phyloP scores from a whole-genome alignment of 2,797 vertebrate genomes.

The Poeciliopsis turneri region DNA sequence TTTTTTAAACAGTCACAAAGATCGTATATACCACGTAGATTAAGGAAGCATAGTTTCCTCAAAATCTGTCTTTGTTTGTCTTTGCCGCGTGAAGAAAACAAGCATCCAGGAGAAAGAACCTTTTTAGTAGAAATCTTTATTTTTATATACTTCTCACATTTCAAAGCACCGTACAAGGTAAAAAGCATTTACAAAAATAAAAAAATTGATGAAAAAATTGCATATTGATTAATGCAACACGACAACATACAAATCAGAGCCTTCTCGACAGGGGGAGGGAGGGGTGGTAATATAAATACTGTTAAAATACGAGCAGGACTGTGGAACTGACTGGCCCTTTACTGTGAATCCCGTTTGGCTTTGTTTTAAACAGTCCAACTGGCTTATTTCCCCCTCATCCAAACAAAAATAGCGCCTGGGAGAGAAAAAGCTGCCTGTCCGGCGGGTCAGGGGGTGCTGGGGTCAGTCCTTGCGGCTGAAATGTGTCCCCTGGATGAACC shows the following conservation, averaged over 20 bases:
- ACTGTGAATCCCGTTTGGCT: conserved; percentile 56
- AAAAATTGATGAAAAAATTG: conserved; percentile 65
- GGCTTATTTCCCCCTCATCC: conserved; percentile 60
- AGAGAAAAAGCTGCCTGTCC: conserved; percentile 88
- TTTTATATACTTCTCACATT: conserved; percentile 78
- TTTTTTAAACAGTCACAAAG: neutral
- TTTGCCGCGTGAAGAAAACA: neutral
- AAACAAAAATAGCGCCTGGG: conserved; percentile 81
- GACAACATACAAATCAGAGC: conserved; percentile 41
- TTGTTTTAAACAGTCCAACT: conserved; percentile 48
- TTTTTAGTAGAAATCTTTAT: conserved; percentile 79
- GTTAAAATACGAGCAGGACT: conserved; percentile 45
- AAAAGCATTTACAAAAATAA: conserved; percentile 82
- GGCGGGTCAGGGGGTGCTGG: conserved; percentile 96
- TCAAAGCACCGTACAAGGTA: conserved; percentile 77
- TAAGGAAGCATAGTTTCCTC: neutral
- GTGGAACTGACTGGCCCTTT: conserved; percentile 43
- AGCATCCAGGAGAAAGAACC: neutral
- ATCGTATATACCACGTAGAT: neutral
- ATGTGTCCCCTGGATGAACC: conserved; percentile 99
- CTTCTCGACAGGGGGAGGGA: conserved; percentile 25
- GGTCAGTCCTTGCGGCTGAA: conserved; percentile 98
- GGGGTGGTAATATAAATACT: conserved; percentile 54
- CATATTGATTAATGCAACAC: conserved; percentile 67
- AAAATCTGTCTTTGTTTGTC: neutral